Conservation (phyloP, 2,113 vertebrate species). For the Pterocles burchelli region DNA sequence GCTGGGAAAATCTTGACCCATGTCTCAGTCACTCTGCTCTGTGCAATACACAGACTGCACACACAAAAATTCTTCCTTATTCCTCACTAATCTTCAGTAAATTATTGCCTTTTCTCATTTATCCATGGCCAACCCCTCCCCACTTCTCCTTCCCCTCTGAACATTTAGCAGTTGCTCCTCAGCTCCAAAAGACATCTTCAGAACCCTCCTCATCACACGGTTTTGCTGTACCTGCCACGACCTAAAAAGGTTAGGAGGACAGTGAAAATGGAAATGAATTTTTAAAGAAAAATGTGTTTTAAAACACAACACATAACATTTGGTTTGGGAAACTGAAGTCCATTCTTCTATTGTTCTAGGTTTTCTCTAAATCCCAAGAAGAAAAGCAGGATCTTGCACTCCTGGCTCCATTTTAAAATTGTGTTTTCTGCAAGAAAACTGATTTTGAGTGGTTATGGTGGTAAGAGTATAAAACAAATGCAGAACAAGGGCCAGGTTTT, state of each 20-base stretch:
- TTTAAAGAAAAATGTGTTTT: not conserved
- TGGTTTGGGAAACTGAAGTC: not conserved
- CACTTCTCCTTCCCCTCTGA: not conserved
- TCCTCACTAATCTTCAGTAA: not conserved
- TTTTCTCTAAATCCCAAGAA: not conserved
- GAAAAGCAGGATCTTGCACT: not conserved
- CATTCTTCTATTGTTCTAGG: not conserved
- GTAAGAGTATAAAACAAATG: not conserved
- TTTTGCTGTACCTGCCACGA: not conserved
- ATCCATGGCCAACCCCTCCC: not conserved
- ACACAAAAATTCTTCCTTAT: not conserved
- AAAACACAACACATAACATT: not conserved
- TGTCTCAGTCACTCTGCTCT: not conserved
- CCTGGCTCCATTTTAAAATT: not conserved
- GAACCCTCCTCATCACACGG: not conserved
- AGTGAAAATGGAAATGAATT: not conserved
- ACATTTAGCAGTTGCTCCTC: not conserved
- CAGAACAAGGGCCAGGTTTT: not conserved
- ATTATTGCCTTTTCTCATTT: not conserved
- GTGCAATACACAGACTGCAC: not conserved
- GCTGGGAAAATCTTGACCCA: not conserved
- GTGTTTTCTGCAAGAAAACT: not conserved
- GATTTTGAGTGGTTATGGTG: not conserved
- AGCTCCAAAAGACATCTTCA: not conserved
- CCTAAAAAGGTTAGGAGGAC: not conserved